These are phyloP conservation scores for Drosophila subquinaria DNA, from an alignment of 2,888 invertebrate species.

Conservation along the genomic window DNA sequence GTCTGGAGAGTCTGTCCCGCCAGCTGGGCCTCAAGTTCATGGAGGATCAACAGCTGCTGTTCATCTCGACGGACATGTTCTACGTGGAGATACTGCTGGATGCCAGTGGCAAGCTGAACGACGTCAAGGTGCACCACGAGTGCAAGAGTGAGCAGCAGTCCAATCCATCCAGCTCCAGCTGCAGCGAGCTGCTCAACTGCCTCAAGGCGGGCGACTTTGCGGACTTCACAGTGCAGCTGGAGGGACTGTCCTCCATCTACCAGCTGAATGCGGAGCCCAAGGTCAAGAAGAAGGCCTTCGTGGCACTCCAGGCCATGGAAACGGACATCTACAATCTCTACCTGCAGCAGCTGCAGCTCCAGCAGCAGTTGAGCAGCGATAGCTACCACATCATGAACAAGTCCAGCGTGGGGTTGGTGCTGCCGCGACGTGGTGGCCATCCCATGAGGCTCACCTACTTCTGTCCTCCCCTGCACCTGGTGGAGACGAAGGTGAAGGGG, in stretches of 20 bases:
- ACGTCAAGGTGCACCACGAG: constrained; percentile 96
- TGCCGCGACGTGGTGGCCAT: constrained; percentile 94
- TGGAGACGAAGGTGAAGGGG: constrained; percentile 44
- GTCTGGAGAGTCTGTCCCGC: constrained; percentile 95
- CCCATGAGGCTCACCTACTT: constrained; percentile 98
- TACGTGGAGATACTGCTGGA: constrained; percentile 96
- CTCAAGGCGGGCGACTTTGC: constrained; percentile 94
- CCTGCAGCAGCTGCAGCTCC: constrained; percentile 91
- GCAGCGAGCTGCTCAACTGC: constrained; percentile 91
- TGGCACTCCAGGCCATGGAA: constrained; percentile 96
- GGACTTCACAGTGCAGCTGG: constrained; percentile 96
- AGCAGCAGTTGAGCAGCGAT: constrained; percentile 90
- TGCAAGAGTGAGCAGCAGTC: constrained; percentile 93
- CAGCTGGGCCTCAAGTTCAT: constrained; percentile 96
- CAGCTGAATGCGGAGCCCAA: constrained; percentile 97
- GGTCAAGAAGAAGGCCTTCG: constrained; percentile 94
- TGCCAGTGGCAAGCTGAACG: constrained; percentile 92
- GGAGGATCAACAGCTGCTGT: constrained; percentile 92
- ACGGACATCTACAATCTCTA: constrained; percentile 93
- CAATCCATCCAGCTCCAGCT: constrained; percentile 87
- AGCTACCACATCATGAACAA: constrained; percentile 91
- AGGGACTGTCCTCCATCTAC: constrained; percentile 95
- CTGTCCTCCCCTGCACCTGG: constrained; percentile 71
- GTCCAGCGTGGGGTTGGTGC: constrained; percentile 94
- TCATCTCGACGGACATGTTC: constrained; percentile 98